Evolutionary conservation across 2,888 invertebrate species (phyloP).

Genomic region (Mythimna vitellina): DNA sequence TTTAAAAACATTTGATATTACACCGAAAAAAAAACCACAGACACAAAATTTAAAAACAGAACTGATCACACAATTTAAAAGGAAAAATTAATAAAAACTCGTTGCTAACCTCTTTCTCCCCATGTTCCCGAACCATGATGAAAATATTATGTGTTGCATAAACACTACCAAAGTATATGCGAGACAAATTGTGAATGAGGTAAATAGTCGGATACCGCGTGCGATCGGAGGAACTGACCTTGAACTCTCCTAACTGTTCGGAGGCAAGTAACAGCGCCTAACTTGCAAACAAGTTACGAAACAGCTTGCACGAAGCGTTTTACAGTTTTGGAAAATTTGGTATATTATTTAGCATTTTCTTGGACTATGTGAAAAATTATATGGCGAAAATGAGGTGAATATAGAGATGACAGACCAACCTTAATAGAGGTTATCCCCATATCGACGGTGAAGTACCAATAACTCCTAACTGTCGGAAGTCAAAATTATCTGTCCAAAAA

Average conservation of each 20-base stretch:
- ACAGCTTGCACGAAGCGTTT: conserved; percentile 21
- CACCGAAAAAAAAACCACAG: not conserved
- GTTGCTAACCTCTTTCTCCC: conserved; percentile 71
- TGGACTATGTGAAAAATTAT: not conserved
- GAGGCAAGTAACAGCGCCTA: conserved; percentile 11
- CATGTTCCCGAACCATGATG: conserved; percentile 69
- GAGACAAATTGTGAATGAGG: conserved; percentile 61
- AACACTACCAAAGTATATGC: conserved; percentile 55
- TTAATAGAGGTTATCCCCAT: too few species aligned
- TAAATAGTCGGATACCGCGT: conserved; percentile 48
- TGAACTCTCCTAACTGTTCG: conserved; percentile 57
- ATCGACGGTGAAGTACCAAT: too few species aligned
- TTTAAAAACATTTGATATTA: not conserved
- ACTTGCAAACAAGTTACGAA: conserved; percentile 49
- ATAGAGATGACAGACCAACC: not conserved
- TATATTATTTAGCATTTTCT: not conserved
- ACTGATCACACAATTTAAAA: conserved; percentile 13
- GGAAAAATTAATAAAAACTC: conserved; percentile 14
- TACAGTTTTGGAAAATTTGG: not conserved
- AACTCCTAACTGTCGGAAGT: too few species aligned
- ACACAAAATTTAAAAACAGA: conserved; percentile 5
- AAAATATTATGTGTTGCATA: conserved; percentile 29
- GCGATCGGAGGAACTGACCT: conserved; percentile 49
- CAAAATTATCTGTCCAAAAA: too few species aligned
- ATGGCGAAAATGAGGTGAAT: not conserved